A percentile compares a stretch with the other conserved stretches of the same genome.
These are phyloP conservation scores for Brevimyrus niger DNA, from an alignment of 2,113 vertebrate genomes.

Conservation along the genomic window DNA sequence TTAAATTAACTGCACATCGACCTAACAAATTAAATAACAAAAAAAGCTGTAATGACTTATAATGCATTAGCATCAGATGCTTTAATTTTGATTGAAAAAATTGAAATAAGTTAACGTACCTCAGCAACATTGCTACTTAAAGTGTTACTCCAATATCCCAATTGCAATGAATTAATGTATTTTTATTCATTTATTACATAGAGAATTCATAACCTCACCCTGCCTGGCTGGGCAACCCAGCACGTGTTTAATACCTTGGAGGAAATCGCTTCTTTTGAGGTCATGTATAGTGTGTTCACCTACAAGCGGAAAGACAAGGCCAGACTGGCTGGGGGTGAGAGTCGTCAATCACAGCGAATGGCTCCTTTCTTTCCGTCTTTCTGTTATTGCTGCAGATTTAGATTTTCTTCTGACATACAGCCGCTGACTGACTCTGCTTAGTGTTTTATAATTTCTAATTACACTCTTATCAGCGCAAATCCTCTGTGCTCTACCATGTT, in stretches of 20 bases:
- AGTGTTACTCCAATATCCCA: neutral
- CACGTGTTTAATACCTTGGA: conserved; percentile 61
- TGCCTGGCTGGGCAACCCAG: conserved; percentile 70
- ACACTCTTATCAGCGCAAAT: neutral
- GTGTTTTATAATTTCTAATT: neutral
- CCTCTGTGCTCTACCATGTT: neutral
- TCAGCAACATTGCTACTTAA: neutral
- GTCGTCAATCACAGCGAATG: neutral
- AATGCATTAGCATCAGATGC: neutral
- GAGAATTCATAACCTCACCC: conserved; percentile 70
- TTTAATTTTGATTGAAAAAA: neutral
- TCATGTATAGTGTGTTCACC: conserved; percentile 62
- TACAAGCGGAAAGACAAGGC: conserved; percentile 74
- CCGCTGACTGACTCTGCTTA: neutral
- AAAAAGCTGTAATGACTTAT: neutral
- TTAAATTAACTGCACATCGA: neutral
- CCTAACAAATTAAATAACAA: conserved; percentile 1
- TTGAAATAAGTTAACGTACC: neutral
- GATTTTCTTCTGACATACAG: neutral
- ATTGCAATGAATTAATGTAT: neutral
- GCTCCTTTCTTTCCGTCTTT: neutral
- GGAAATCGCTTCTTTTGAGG: conserved; percentile 63
- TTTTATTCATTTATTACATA: conserved; percentile 28
- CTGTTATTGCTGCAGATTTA: neutral
- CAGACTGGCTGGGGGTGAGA: conserved; percentile 75